phyloP scores from a whole-genome alignment of 2,888 invertebrate species.

The Anthophora plumipes region DNA sequence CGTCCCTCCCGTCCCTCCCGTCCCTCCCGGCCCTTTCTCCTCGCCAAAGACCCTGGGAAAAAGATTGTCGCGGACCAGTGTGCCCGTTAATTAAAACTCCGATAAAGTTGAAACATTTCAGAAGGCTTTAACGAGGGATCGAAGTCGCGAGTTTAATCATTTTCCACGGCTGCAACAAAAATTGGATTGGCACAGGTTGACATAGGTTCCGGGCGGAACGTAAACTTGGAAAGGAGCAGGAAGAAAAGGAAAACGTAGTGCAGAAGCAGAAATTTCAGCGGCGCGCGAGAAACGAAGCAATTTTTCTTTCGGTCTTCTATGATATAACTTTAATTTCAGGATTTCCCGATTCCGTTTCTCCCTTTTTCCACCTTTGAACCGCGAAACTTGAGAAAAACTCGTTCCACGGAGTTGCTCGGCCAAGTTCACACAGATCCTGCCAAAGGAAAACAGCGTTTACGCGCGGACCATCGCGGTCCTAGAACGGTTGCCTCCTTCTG shows the following conservation, averaged over 20 bases:
- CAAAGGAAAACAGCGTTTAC: constrained; percentile 29
- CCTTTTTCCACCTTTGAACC: constrained; percentile 10
- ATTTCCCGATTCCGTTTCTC: constrained; percentile 34
- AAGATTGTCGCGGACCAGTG: neutral
- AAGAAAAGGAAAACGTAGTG: too few species aligned
- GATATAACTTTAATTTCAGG: constrained; percentile 56
- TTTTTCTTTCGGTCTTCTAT: constrained; percentile 46
- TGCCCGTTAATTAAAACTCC: constrained; percentile 48
- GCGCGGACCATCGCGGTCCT: neutral
- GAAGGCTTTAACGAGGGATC: constrained; percentile 28
- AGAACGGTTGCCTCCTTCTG: neutral
- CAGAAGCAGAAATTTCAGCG: constrained; percentile 23
- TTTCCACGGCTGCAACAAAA: constrained; percentile 39
- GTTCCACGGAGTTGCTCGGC: neutral
- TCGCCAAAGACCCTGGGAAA: neutral
- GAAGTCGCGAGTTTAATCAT: constrained; percentile 53
- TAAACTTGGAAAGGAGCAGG: constrained; percentile 11
- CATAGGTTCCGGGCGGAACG: neutral
- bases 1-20: neutral
- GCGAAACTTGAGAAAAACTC: constrained; percentile 20
- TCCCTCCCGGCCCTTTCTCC: too few species aligned
- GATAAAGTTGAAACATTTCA: constrained; percentile 19
- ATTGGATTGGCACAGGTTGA: constrained; percentile 1
- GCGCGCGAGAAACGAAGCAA: constrained; percentile 44
- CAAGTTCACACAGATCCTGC: constrained; percentile 2